Evolutionary conservation across 1,140 invertebrate genomes (phyloP).

Genomic region (Paraescarpia echinospica): DNA sequence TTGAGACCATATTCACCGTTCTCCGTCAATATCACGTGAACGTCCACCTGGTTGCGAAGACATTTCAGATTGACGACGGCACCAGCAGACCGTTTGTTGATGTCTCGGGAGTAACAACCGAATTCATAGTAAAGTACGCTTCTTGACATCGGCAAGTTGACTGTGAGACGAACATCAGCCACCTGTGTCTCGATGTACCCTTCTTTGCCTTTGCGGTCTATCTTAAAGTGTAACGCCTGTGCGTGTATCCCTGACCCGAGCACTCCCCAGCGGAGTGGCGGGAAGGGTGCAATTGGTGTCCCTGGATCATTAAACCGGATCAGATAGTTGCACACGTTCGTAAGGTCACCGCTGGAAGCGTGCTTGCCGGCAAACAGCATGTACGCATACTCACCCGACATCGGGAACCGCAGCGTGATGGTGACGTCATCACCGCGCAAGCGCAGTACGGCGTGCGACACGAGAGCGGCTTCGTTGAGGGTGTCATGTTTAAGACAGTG

Average conservation of each 20-base stretch:
- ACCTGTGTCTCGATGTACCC: constrained; percentile 34
- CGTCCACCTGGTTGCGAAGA: constrained; percentile 29
- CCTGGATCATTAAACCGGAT: constrained; percentile 27
- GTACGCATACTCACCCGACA: constrained; percentile 49
- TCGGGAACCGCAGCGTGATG: constrained; percentile 47
- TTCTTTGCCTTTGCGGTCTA: constrained; percentile 38
- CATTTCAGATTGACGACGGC: constrained; percentile 32
- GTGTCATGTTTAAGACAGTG: constrained; percentile 44
- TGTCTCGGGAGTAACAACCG: constrained; percentile 36
- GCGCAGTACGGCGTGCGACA: constrained; percentile 44
- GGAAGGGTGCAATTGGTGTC: constrained; percentile 41
- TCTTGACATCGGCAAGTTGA: constrained; percentile 37
- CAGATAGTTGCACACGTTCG: constrained; percentile 53
- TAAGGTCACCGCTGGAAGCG: constrained; percentile 42
- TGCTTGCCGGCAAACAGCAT: constrained; percentile 46
- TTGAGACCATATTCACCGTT: constrained; percentile 51
- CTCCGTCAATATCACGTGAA: constrained; percentile 46
- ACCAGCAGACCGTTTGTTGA: constrained; percentile 35
- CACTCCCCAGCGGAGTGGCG: constrained; percentile 43
- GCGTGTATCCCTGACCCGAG: constrained; percentile 41
- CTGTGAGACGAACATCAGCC: constrained; percentile 38
- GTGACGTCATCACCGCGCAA: constrained; percentile 45
- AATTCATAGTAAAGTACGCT: constrained; percentile 48
- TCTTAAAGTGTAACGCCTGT: constrained; percentile 40
- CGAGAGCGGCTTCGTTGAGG: constrained; percentile 49